Conservation (phyloP, 1,140 invertebrate genomes). For the Bombus confusus region DNA sequence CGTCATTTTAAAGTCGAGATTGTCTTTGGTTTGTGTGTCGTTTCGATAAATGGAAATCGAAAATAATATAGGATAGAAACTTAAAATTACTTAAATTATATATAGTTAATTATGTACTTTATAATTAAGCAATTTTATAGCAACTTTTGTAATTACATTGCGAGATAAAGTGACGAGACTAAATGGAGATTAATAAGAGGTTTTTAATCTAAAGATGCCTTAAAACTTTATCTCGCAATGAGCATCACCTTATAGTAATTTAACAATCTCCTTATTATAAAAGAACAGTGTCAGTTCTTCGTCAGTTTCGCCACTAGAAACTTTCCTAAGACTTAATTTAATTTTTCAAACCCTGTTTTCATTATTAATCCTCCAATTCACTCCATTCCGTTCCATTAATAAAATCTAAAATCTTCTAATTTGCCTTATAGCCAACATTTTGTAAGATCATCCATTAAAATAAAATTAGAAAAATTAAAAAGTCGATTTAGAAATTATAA, state of each 20-base stretch:
- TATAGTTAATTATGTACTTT: background rate
- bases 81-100: background rate
- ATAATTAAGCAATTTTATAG: too few species aligned
- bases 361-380: background rate
- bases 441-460: background rate
- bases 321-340: background rate
- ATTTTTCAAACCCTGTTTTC: constrained; percentile 12
- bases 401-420: background rate
- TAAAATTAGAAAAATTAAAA: background rate
- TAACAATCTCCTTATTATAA: background rate
- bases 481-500: background rate
- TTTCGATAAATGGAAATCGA: background rate
- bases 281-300: background rate
- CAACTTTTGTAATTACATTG: background rate
- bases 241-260: background rate
- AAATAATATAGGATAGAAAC: background rate
- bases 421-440: background rate
- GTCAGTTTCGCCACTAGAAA: background rate
- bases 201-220: too few species aligned
- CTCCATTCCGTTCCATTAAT: too few species aligned
- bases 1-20: background rate
- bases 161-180: too few species aligned
- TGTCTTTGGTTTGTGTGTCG: constrained; percentile 15
- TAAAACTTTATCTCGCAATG: background rate
- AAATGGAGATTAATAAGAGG: too few species aligned